Percentiles rank a stretch among this genome's conserved stretches.
These are phyloP conservation scores for Drosophila cognata DNA, from an alignment of 2,888 invertebrate genomes.

Conservation along the genomic window DNA sequence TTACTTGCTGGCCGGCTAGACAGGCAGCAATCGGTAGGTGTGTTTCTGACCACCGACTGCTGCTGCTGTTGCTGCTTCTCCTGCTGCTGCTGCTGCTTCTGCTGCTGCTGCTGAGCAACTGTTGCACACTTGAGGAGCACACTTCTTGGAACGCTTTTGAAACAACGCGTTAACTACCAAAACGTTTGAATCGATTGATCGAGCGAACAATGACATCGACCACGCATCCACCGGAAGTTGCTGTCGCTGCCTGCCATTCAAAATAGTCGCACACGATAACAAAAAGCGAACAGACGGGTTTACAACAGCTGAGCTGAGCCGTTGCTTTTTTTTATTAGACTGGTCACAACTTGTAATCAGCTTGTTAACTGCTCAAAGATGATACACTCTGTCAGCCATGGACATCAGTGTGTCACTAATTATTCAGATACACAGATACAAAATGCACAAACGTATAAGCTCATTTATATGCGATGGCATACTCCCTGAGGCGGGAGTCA, in stretches of 20 bases:
- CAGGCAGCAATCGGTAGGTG: conserved; percentile 63
- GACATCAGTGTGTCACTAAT: conserved; percentile 36
- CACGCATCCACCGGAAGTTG: conserved; percentile 47
- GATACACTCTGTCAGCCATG: conserved; percentile 41
- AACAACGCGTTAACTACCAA: conserved; percentile 61
- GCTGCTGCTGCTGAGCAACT: conserved; percentile 38
- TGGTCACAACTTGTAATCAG: conserved; percentile 24
- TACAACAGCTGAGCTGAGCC: conserved; percentile 12
- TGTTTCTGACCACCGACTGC: conserved; percentile 63
- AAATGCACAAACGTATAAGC: conserved; percentile 40
- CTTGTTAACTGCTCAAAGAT: conserved; percentile 46
- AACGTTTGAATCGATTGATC: conserved; percentile 47
- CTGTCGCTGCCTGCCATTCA: conserved; percentile 36
- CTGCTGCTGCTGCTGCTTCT: background rate
- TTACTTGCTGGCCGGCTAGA: conserved; percentile 43
- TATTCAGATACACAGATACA: conserved; percentile 54
- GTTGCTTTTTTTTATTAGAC: conserved; percentile 26
- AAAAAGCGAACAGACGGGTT: conserved; percentile 13
- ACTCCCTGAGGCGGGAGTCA: conserved; percentile 22
- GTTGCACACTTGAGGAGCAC: conserved; percentile 59
- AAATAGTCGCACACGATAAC: conserved; percentile 26
- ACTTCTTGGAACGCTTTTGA: conserved; percentile 68
- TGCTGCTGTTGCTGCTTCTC: conserved; percentile 16
- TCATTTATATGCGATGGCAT: conserved; percentile 69
- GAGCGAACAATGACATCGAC: conserved; percentile 14